Percentiles rank a stretch among this genome's conserved stretches.
phyloP scores from a whole-genome alignment of 2,888 invertebrate species.

The Argyra leucocephala region DNA sequence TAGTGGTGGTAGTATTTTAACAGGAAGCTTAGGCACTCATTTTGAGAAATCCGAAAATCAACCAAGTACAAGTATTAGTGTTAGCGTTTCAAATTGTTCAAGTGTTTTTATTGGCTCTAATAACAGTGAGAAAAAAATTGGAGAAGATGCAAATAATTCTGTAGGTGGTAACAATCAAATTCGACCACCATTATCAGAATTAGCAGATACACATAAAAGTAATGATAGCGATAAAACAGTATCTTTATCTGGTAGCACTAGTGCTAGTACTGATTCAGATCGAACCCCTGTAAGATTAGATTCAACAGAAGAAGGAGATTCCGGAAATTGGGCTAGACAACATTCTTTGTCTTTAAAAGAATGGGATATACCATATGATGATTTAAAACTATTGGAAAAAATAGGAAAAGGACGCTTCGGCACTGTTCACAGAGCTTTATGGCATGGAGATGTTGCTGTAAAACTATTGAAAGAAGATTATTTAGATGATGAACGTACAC shows the following conservation, averaged over 20 bases:
- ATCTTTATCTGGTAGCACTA: slow-evolving; percentile 56
- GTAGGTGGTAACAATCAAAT: slow-evolving; percentile 22
- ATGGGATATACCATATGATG: slow-evolving; percentile 98
- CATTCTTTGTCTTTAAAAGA: slow-evolving; percentile 83
- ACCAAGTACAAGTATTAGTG: slow-evolving; percentile 12
- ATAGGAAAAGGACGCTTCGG: slow-evolving; percentile 91
- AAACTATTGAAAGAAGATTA: slow-evolving; percentile 90
- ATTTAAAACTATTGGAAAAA: slow-evolving; percentile 73
- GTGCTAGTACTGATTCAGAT: slow-evolving; percentile 74
- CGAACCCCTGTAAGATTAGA: slow-evolving; percentile 69
- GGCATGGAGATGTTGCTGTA: slow-evolving; percentile 97
- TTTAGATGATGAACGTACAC: slow-evolving; percentile 74
- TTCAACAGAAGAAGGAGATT: slow-evolving; percentile 68
- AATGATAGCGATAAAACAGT: slow-evolving; percentile 62
- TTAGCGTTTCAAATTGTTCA: slow-evolving; percentile 19
- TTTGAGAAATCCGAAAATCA: slow-evolving; percentile 21
- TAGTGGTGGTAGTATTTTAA: slow-evolving; percentile 15
- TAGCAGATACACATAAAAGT: slow-evolving; percentile 49
- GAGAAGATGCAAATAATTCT: neutral
- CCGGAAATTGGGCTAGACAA: slow-evolving; percentile 62
- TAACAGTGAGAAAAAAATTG: slow-evolving; percentile 23
- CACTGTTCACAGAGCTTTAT: slow-evolving; percentile 86
- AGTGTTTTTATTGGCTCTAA: slow-evolving; percentile 33
- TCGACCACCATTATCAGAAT: slow-evolving; percentile 34
- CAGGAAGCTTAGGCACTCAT: slow-evolving; percentile 9